These are phyloP conservation scores for Archegozetes longisetosus DNA, from an alignment of 1,140 invertebrate species.

Conservation along the genomic window DNA sequence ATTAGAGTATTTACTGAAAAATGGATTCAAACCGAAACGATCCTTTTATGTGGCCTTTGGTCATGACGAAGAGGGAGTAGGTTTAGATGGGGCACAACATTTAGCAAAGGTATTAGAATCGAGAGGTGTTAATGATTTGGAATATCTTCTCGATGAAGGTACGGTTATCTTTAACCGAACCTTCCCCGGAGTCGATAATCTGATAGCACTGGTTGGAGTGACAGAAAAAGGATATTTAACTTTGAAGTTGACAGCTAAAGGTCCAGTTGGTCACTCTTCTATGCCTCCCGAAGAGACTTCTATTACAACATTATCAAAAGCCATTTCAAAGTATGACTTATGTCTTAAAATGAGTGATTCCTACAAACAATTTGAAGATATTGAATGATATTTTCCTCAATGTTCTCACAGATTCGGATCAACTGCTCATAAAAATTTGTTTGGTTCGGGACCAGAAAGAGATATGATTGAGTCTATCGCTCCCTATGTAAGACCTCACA, in stretches of 20 bases:
- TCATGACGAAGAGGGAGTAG: slow-evolving; percentile 43
- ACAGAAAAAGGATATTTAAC: slow-evolving; percentile 28
- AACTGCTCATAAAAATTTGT: slow-evolving; percentile 33
- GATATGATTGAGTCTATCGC: slow-evolving; percentile 31
- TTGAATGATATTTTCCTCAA: background rate
- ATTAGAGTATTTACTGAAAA: slow-evolving; percentile 32
- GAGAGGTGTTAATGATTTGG: slow-evolving; percentile 29
- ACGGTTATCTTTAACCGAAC: slow-evolving; percentile 30
- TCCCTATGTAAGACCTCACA: slow-evolving; percentile 23
- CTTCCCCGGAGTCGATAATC: slow-evolving; percentile 7
- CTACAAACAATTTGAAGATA: background rate
- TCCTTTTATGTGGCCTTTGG: slow-evolving; percentile 41
- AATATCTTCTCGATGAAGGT: slow-evolving; percentile 41
- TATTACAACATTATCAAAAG: slow-evolving; percentile 35
- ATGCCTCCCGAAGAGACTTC: slow-evolving; percentile 35
- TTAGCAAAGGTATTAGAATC: slow-evolving; percentile 29
- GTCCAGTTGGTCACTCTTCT: slow-evolving; percentile 36
- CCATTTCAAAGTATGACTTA: slow-evolving; percentile 28
- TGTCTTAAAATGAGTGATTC: background rate
- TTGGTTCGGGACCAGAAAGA: slow-evolving; percentile 36
- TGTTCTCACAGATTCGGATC: slow-evolving; percentile 25
- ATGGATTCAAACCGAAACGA: slow-evolving; percentile 27
- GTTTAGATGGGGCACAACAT: slow-evolving; percentile 31
- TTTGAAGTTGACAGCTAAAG: slow-evolving; percentile 31
- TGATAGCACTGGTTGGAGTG: slow-evolving; percentile 5